These are phyloP conservation scores for Luehdorfia chinensis DNA, from an alignment of 1,140 invertebrate genomes.

Conservation along the genomic window DNA sequence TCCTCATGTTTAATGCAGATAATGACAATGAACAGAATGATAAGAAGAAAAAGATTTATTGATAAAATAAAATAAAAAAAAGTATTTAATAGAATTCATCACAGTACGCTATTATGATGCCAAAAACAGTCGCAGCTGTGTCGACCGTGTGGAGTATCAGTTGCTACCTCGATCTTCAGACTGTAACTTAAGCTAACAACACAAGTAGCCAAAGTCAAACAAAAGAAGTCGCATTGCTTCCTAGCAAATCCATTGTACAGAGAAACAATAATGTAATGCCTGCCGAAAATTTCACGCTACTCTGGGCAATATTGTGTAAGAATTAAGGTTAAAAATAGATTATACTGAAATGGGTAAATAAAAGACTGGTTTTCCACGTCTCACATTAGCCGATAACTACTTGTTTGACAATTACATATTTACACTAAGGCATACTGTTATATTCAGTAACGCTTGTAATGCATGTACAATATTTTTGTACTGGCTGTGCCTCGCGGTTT, in stretches of 20 bases:
- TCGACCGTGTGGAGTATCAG: too few relatives aligned
- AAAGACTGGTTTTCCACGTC: slow-evolving; percentile 15
- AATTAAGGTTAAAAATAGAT: slow-evolving; percentile 2
- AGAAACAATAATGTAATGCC: slow-evolving; percentile 7
- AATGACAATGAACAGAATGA: too few relatives aligned
- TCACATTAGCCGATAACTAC: slow-evolving; percentile 16
- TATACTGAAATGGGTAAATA: slow-evolving; percentile 5
- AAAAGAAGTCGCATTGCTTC: slow-evolving; percentile 16
- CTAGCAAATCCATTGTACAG: slow-evolving; percentile 14
- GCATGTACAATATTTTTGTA: too few relatives aligned
- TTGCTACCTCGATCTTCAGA: background rate
- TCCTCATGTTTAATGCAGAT: too few relatives aligned
- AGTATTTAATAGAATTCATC: too few relatives aligned
- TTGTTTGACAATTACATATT: slow-evolving; percentile 16
- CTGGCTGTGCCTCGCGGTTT: too few relatives aligned
- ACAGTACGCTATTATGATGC: too few relatives aligned
- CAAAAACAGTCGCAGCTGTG: too few relatives aligned
- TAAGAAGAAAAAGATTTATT: too few relatives aligned
- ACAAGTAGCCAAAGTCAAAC: slow-evolving; percentile 11
- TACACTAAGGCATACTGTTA: slow-evolving; percentile 7
- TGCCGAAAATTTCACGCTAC: slow-evolving; percentile 1
- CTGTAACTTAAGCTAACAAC: background rate
- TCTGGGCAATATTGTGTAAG: background rate
- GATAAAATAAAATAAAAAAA: too few relatives aligned
- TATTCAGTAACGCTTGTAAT: background rate